These are phyloP conservation scores for Cloeon dipterum DNA, from an alignment of 2,888 invertebrate species.

Conservation along the genomic window DNA sequence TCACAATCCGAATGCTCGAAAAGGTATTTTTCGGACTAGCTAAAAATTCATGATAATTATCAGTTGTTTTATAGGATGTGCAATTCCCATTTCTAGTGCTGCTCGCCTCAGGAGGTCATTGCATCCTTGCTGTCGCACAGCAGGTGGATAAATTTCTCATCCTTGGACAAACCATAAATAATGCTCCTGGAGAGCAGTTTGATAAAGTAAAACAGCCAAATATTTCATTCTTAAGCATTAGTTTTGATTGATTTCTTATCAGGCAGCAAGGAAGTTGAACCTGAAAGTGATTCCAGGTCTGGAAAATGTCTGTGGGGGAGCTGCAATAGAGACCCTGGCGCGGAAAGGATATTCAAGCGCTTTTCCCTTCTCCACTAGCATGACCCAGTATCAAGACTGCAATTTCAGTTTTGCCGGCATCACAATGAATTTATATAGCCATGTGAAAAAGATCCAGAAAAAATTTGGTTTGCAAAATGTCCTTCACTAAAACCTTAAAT, in stretches of 20 bases:
- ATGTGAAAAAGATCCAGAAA: conserved; percentile 32
- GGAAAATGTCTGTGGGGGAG: conserved; percentile 54
- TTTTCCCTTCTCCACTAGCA: conserved; percentile 40
- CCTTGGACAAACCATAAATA: conserved; percentile 57
- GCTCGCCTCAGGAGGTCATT: conserved; percentile 85
- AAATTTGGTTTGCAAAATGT: conserved; percentile 19
- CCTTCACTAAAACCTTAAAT: no score
- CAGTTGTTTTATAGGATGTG: conserved; percentile 21
- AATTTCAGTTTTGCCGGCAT: conserved; percentile 81
- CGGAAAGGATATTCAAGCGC: conserved; percentile 31
- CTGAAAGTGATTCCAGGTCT: conserved; percentile 53
- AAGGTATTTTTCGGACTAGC: conserved; percentile 16
- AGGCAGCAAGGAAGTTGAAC: conserved; percentile 63
- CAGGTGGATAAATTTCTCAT: conserved; percentile 51
- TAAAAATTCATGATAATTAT: background rate
- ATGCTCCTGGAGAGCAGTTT: conserved; percentile 81
- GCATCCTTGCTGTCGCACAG: conserved; percentile 51
- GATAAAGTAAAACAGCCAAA: conserved; percentile 63
- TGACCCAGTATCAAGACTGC: conserved; percentile 46
- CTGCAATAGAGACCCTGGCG: conserved; percentile 66
- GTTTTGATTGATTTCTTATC: conserved; percentile 11
- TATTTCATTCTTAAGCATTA: conserved; percentile 3
- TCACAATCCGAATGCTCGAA: conserved; percentile 57
- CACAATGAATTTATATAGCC: conserved; percentile 31
- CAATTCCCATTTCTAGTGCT: conserved; percentile 75